Evolutionary conservation across 2,888 invertebrate genomes (phyloP).

Genomic region (Lypha dubia): DNA sequence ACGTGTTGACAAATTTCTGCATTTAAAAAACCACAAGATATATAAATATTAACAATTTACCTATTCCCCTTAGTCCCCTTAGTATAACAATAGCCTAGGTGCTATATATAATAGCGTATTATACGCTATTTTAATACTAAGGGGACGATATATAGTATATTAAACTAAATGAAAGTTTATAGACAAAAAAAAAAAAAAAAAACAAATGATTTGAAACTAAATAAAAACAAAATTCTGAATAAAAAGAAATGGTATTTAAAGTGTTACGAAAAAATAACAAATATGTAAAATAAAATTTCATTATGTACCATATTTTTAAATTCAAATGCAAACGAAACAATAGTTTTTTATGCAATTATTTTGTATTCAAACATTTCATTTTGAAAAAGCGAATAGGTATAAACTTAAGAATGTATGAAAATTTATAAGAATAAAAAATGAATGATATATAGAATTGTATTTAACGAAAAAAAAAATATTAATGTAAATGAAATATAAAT

Average conservation of each 20-base stretch:
- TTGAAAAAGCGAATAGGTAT: neutral
- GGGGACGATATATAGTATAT: neutral
- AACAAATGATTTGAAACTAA: neutral
- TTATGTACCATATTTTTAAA: constrained; percentile 47
- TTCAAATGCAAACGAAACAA: constrained; percentile 16
- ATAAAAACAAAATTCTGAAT: constrained; percentile 13
- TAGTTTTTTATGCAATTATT: neutral
- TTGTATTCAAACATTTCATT: constrained; percentile 10
- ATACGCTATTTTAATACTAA: too few relatives aligned
- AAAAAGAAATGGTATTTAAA: constrained; percentile 8
- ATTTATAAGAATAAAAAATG: constrained; percentile 49
- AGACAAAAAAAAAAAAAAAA: too few relatives aligned
- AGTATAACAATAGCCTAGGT: too few relatives aligned
- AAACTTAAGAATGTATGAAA: constrained; percentile 1
- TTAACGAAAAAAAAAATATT: constrained; percentile 9
- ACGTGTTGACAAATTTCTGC: constrained; percentile 22
- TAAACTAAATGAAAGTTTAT: constrained; percentile 36
- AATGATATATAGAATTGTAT: constrained; percentile 10
- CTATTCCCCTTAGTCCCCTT: too few relatives aligned
- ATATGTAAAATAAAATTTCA: constrained; percentile 33
- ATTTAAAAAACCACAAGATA: constrained; percentile 39
- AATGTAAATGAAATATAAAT: constrained; percentile 53
- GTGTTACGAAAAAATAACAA: constrained; percentile 3
- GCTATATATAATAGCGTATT: too few relatives aligned
- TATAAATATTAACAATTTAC: constrained; percentile 20